phyloP scores from a whole-genome alignment of 1,140 invertebrate genomes.

The Bilobella aurantiaca region DNA sequence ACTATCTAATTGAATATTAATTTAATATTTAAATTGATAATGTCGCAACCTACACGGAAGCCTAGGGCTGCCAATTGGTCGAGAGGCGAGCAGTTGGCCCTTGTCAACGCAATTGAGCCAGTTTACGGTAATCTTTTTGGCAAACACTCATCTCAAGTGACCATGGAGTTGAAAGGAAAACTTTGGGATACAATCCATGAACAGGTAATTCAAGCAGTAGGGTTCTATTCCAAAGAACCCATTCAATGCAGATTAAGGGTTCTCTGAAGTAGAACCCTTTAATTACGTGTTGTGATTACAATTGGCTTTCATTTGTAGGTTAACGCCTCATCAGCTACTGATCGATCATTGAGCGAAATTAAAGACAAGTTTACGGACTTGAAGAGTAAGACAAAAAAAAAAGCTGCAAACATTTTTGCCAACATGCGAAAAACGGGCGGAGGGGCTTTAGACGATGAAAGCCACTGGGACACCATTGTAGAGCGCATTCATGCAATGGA shows the following conservation, averaged over 20 bases:
- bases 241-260: too few relatives aligned
- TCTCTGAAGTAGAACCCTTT: not conserved
- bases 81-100: not conserved
- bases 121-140: not conserved
- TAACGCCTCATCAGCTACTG: not conserved
- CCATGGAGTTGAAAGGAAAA: not conserved
- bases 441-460: not conserved
- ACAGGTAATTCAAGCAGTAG: not conserved
- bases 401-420: not conserved
- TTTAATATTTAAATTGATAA: too few relatives aligned
- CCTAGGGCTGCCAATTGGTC: not conserved
- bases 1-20: too few relatives aligned
- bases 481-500: not conserved
- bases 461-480: not conserved
- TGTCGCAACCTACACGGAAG: too few relatives aligned
- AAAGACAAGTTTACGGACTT: not conserved
- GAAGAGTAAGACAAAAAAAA: not conserved
- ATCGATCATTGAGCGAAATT: not conserved
- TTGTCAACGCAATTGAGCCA: not conserved
- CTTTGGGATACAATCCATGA: not conserved
- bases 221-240: too few relatives aligned
- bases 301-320: not conserved
- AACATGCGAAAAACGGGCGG: not conserved
- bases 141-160: not conserved
- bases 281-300: too few relatives aligned